These are phyloP conservation scores for Caenorhabditis japonica DNA, from an alignment of 2,888 invertebrate species.

Conservation along the genomic window DNA sequence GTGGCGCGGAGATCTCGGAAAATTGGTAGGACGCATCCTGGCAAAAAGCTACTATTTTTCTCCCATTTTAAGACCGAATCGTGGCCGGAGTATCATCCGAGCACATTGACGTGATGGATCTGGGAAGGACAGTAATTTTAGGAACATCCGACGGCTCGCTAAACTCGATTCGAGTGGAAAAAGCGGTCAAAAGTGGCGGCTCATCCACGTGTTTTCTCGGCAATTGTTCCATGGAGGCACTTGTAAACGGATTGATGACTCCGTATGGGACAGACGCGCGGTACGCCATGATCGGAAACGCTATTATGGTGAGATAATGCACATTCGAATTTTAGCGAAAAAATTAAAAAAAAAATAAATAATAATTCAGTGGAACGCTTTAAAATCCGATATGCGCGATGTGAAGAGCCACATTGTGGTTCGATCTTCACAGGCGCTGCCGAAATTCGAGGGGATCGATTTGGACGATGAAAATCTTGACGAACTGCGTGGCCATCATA, in stretches of 20 bases:
- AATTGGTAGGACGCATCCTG: neutral
- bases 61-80: neutral
- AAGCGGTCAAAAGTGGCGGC: constrained; percentile 2
- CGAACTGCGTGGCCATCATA: neutral
- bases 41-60: too few relatives aligned
- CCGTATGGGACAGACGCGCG: constrained; percentile 11
- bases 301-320: constrained; percentile 15
- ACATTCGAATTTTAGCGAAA: neutral
- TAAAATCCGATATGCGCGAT: constrained; percentile 18
- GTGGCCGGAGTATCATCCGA: neutral
- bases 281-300: constrained; percentile 24
- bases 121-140: constrained; percentile 19
- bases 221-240: constrained; percentile 10
- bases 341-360: neutral
- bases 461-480: neutral
- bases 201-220: neutral
- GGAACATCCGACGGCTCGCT: constrained; percentile 9
- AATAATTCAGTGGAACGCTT: constrained; percentile 21
- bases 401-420: neutral
- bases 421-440: neutral
- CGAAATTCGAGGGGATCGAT: constrained; percentile 21
- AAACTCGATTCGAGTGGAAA: neutral
- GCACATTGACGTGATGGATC: neutral
- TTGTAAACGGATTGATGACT: constrained; percentile 15
- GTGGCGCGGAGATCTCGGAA: neutral